Evolutionary conservation across 2,113 vertebrate genomes (phyloP).

Genomic region (Morone chrysops): DNA sequence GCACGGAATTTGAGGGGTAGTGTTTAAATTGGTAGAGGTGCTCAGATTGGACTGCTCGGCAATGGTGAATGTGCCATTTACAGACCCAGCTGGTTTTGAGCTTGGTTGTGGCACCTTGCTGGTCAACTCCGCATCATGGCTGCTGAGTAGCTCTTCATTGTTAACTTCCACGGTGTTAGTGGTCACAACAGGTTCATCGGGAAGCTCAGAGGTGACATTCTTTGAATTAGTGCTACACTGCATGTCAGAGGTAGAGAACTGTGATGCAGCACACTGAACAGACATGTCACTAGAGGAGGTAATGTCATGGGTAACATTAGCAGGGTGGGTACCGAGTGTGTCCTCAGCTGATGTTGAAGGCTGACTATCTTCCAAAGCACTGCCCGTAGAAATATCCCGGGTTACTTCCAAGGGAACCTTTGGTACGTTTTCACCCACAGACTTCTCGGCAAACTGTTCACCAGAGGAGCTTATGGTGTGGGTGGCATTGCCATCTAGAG

Average conservation of each 20-base stretch:
- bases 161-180: background rate
- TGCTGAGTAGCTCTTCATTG: background rate
- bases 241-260: slow-evolving; percentile 6
- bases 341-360: slow-evolving; percentile 21
- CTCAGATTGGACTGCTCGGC: background rate
- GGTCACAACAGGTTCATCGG: background rate
- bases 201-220: slow-evolving; percentile 19
- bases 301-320: slow-evolving; percentile 54
- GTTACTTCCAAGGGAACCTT: slow-evolving; percentile 42
- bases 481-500: slow-evolving; percentile 11
- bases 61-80: slow-evolving; percentile 34
- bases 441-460: slow-evolving; percentile 20
- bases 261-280: slow-evolving; percentile 10
- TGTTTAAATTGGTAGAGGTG: background rate
- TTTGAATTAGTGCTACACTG: slow-evolving; percentile 18
- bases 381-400: slow-evolving; percentile 46
- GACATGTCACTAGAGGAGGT: slow-evolving; percentile 30
- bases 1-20: background rate
- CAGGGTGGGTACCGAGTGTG: slow-evolving; percentile 1
- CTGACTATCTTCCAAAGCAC: slow-evolving; percentile 30
- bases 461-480: slow-evolving; percentile 1
- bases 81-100: background rate
- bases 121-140: background rate
- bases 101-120: background rate
- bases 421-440: background rate